These are phyloP conservation scores for Nemapogon koenigi DNA, from an alignment of 2,888 invertebrate genomes.

Conservation along the genomic window DNA sequence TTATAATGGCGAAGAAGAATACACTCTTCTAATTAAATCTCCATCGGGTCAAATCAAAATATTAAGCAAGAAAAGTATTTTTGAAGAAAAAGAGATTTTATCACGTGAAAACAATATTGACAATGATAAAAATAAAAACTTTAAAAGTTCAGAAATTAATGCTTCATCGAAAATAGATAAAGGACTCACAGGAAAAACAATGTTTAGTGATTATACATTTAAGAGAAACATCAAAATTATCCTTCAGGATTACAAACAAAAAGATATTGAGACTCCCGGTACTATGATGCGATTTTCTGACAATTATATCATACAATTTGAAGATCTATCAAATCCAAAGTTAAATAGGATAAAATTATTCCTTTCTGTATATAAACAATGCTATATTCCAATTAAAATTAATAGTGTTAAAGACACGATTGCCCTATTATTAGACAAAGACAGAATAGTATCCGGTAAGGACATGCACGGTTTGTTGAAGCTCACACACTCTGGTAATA, in stretches of 20 bases:
- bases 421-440: slow-evolving; percentile 1
- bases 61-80: slow-evolving; percentile 17
- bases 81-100: not conserved
- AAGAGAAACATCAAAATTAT: slow-evolving; percentile 1
- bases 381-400: slow-evolving; percentile 2
- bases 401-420: not conserved
- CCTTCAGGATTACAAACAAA: not conserved
- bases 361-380: slow-evolving; percentile 3
- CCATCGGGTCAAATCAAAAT: slow-evolving; percentile 33
- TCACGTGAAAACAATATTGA: not conserved
- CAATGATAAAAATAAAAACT: not conserved
- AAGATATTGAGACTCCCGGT: not conserved
- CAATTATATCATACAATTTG: not conserved
- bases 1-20: slow-evolving; percentile 15
- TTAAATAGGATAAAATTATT: not conserved
- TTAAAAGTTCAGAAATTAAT: not conserved
- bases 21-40: slow-evolving; percentile 30
- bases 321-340: not conserved
- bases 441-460: not conserved
- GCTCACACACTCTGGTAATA: slow-evolving; percentile 33
- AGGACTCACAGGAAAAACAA: not conserved
- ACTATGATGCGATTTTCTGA: not conserved
- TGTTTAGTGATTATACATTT: not conserved
- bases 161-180: not conserved
- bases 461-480: slow-evolving; percentile 21